Evolutionary conservation across 2,888 invertebrate genomes (phyloP), one percentile per base, ranked within the genome.

Genomic region (Lucinisca nassula): DNA sequence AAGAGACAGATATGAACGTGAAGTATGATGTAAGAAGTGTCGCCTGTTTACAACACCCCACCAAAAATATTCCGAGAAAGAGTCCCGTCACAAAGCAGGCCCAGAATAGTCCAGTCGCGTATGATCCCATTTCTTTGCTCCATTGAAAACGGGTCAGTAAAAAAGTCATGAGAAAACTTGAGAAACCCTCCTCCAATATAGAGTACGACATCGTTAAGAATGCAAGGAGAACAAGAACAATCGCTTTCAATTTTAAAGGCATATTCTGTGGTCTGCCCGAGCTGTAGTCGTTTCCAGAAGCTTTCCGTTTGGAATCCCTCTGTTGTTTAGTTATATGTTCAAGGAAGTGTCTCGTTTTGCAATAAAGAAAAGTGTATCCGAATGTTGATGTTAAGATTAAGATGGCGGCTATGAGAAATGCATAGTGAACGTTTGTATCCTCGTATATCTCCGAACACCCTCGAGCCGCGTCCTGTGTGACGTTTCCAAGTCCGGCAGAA

Each of bases 31-130:
- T 85, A 21, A 96, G 89, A 93, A 96, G 94, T 21, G 92, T 90
- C 2, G 94, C 92, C 4, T 95, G 95, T 40, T 91, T 94, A 30
- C 96, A 87, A 67, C 94, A 93, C 35, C 93, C 94, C 0, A 96
- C 94, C n/a, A 96, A 89, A 84, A 96, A 95, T 8, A 96, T 95
- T 32, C 95, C 95, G 3, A 95, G 88, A 70, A 96, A 95, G 32
- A 96, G 93, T 12, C 94, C 95, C 14, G 92, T 87, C 2, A 96
- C 96, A 91, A 96, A 96, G 6, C 95, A 92, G 0, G 95, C 96
- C 96, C 96, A 96, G 87, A 95, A 96, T 1, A 95, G 93, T 24
- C 96, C 95, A 1, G 96, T 95, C 1, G 96, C 84, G 40, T 93
- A 92, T 0, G 95, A 93, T 1, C 95, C 96, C 24, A 90, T 90